A percentile compares a stretch with the other conserved stretches of the same genome.
Evolutionary conservation across 2,113 vertebrate genomes (phyloP).

Genomic region (Chrysochloris asiatica): DNA sequence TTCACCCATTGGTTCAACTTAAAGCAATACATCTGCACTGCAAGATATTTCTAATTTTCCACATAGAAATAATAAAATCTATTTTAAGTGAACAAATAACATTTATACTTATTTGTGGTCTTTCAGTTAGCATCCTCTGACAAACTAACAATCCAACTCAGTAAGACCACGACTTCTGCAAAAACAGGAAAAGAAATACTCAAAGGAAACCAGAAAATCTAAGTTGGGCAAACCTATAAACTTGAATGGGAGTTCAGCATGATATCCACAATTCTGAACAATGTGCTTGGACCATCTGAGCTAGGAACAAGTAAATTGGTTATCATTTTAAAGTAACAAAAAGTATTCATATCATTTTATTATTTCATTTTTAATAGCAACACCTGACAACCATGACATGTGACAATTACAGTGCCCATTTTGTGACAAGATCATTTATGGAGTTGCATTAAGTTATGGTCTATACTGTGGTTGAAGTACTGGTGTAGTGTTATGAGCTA

Average conservation of each 20-base stretch:
- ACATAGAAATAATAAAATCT: constrained; percentile 50
- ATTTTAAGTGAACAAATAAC: background rate
- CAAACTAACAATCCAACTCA: background rate
- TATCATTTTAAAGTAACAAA: constrained; percentile 3
- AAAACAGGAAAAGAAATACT: background rate
- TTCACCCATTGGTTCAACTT: background rate
- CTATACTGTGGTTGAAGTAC: no score
- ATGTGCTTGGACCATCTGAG: background rate
- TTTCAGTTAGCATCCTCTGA: background rate
- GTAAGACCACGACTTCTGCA: background rate
- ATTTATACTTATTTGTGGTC: background rate
- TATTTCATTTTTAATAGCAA: constrained; percentile 38
- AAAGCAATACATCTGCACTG: background rate
- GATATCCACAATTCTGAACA: background rate
- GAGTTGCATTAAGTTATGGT: constrained; percentile 11
- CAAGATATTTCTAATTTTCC: constrained; percentile 10
- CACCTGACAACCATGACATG: background rate
- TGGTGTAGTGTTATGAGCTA: no score
- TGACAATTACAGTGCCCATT: background rate
- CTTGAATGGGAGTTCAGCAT: background rate
- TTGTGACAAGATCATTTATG: background rate
- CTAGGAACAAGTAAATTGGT: background rate
- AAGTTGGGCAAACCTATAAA: background rate
- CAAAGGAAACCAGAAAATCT: background rate
- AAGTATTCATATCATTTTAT: background rate